Conservation (phyloP, 1,140 invertebrate species). For the Aphidius ervi region DNA sequence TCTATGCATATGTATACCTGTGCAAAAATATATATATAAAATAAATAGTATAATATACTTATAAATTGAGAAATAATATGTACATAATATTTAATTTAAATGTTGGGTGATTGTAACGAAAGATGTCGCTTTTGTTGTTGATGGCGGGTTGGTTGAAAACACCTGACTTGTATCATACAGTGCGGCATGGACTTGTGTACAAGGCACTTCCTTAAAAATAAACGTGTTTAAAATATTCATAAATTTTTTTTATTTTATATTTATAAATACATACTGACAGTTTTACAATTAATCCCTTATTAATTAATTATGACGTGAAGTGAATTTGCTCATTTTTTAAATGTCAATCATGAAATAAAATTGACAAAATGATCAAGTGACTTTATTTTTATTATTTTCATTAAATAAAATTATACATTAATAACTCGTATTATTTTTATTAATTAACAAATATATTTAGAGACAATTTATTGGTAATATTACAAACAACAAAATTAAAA, state of each 20-base stretch:
- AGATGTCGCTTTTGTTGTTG: constrained; percentile 32
- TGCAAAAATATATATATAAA: constrained; percentile 7
- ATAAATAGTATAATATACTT: no score
- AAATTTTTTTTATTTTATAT: neutral
- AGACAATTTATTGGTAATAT: neutral
- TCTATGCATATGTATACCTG: neutral
- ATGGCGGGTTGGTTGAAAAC: constrained; percentile 35
- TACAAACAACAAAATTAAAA: neutral
- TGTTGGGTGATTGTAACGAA: constrained; percentile 28
- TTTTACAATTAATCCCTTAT: no score
- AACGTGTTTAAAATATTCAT: constrained; percentile 18
- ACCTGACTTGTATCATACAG: constrained; percentile 38
- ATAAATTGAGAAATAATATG: neutral
- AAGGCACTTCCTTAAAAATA: constrained; percentile 38
- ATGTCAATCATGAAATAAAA: no score
- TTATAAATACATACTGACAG: neutral
- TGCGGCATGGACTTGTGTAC: constrained; percentile 42
- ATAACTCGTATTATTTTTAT: neutral
- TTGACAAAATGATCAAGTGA: neutral
- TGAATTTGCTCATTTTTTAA: no score
- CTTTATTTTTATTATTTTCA: neutral
- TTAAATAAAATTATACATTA: neutral
- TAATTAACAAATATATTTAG: neutral
- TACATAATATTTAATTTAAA: neutral
- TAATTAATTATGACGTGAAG: no score